Evolutionary conservation across 1,140 invertebrate genomes (phyloP).

Genomic region (Portunus trituberculatus): DNA sequence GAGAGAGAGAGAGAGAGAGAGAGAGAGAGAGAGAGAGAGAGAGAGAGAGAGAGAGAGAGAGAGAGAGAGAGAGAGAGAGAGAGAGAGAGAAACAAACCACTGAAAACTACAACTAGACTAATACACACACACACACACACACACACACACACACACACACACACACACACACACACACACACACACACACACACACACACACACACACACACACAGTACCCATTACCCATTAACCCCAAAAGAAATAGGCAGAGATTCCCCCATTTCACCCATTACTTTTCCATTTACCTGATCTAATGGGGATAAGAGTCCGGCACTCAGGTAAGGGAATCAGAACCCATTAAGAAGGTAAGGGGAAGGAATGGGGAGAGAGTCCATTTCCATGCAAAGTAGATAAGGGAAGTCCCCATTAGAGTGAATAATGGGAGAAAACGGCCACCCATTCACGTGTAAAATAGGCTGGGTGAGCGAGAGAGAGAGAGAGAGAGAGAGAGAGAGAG

Average conservation of each 20-base stretch:
- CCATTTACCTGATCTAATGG: constrained; percentile 1
- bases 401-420: not conserved
- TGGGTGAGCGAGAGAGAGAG: not conserved
- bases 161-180: no score
- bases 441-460: constrained; percentile 1
- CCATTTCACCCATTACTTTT: no score
- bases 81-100: not conserved
- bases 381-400: not conserved
- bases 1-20: not conserved
- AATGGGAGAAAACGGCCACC: not conserved
- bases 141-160: no score
- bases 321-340: not conserved
- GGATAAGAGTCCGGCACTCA: not conserved
- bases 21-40: not conserved
- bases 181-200: no score
- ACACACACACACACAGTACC: not conserved
- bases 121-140: no score
- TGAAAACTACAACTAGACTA: no score
- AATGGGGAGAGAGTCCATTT: not conserved
- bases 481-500: not conserved
- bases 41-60: no score
- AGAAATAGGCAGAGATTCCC: not conserved
- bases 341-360: not conserved
- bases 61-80: no score
- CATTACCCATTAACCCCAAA: not conserved